phyloP scores from a whole-genome alignment of 1,140 invertebrate genomes.

The Leguminivora glycinivorella region DNA sequence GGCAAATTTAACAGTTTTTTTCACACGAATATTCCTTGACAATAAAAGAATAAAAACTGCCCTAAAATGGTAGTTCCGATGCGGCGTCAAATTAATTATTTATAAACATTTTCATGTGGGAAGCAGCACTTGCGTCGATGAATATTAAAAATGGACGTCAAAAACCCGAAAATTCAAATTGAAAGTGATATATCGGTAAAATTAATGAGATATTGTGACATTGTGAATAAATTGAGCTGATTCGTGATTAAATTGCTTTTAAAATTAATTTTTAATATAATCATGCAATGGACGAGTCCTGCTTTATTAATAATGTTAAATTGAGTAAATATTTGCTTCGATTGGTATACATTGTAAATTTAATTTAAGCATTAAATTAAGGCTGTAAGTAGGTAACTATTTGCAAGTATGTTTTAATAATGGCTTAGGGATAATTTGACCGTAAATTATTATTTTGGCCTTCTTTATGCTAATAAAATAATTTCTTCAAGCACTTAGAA shows the following conservation, averaged over 20 bases:
- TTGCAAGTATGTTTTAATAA: no score
- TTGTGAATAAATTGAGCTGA: not conserved
- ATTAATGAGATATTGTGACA: conserved; percentile 5
- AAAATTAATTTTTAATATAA: conserved; percentile 4
- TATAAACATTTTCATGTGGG: conserved; percentile 11
- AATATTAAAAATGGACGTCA: conserved; percentile 5
- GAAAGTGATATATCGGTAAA: conserved; percentile 6
- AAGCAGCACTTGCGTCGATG: conserved; percentile 5
- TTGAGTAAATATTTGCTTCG: not conserved
- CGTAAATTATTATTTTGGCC: no score
- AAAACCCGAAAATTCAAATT: not conserved
- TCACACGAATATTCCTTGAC: no score
- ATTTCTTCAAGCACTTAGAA: no score
- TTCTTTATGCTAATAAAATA: no score
- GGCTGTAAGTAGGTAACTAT: no score
- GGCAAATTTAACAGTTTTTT: no score
- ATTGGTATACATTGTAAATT: no score
- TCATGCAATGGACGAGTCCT: not conserved
- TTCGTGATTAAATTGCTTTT: not conserved
- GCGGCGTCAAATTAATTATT: conserved; percentile 8
- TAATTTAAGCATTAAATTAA: no score
- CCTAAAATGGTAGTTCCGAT: not conserved
- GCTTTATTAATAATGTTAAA: not conserved
- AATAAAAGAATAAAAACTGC: not conserved
- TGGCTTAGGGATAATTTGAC: no score